Evolutionary conservation across 2,113 vertebrate genomes (phyloP), one percentile per base, ranked within the genome.

Genomic region (Siniperca chuatsi): DNA sequence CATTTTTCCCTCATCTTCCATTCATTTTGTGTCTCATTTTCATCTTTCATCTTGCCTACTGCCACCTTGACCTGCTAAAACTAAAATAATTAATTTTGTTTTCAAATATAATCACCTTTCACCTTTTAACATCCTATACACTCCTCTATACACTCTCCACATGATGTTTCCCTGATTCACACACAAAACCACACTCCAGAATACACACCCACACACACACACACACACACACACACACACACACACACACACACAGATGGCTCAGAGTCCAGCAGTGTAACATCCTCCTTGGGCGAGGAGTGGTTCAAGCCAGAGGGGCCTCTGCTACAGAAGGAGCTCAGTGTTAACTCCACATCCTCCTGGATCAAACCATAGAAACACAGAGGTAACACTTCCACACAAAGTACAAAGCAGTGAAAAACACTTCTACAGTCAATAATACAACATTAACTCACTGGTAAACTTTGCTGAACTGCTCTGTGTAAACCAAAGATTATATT

Each of bases 351-450:
- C 76, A 88, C 91, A 90, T 91, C 94, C 89, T 92, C 93, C 75
- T 96, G 94, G 96, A 96, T 95, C 94, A 95, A 93, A 93, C 91
- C 94, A 54, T 96, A 96, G 90, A 66, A 78, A 80, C 78, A 68
- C 80, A 81, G 80, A 95, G 94, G 93, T 93, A 93, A 95, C 81
- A 25, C 13, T 29, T 37, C 9, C 37, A 57, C 37, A 52, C 58
- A 44, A 21, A 0, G 0, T 29, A 61, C 11, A 18, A 21, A 52
- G 33, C 37, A 42, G 35, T 9, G 37, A 42, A 44, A 66, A 44
- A 4, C 37, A 42, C 42, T 42, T 66, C 37, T 33, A 46, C 25
- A 62, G 11, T 8, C 55, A 54, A 6, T 35, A 8, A 75, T 21
- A 40, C 55, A 35, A 1, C 52, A 15, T 61, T 2, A 25, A 21